These are phyloP conservation scores for Pterobdella sp. DNA, from an alignment of 2,888 invertebrate species.

Conservation along the genomic window DNA sequence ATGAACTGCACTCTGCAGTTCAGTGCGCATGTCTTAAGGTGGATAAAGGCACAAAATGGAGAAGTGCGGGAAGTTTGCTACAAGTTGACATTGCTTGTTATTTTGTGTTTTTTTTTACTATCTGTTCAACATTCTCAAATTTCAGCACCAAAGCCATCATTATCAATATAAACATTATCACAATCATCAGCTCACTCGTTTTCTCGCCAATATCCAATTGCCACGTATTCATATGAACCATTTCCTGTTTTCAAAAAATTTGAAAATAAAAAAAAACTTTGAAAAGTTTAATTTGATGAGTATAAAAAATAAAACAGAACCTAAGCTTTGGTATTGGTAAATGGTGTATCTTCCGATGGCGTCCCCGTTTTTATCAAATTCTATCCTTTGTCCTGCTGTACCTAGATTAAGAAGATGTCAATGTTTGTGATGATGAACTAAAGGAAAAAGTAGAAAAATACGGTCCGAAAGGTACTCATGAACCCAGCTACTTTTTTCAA, in stretches of 20 bases:
- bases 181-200: conserved; percentile 38
- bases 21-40: too few relatives aligned
- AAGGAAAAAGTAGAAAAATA: neutral
- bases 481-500: too few relatives aligned
- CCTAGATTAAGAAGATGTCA: conserved; percentile 42
- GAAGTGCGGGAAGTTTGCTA: too few relatives aligned
- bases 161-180: neutral
- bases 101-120: too few relatives aligned
- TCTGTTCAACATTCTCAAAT: too few relatives aligned
- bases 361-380: conserved; percentile 63
- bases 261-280: too few relatives aligned
- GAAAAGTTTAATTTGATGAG: too few relatives aligned
- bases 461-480: too few relatives aligned
- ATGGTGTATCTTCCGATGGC: conserved; percentile 62
- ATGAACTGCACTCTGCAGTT: too few relatives aligned
- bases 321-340: conserved; percentile 59
- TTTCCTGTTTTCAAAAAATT: conserved; percentile 41
- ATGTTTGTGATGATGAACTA: neutral
- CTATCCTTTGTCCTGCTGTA: conserved; percentile 54
- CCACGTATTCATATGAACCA: conserved; percentile 43
- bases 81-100: too few relatives aligned
- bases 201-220: conserved; percentile 57
- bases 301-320: too few relatives aligned
- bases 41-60: too few relatives aligned
- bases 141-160: neutral